phyloP scores from a whole-genome alignment of 2,888 invertebrate genomes.

The Stenolophus ochropezus region DNA sequence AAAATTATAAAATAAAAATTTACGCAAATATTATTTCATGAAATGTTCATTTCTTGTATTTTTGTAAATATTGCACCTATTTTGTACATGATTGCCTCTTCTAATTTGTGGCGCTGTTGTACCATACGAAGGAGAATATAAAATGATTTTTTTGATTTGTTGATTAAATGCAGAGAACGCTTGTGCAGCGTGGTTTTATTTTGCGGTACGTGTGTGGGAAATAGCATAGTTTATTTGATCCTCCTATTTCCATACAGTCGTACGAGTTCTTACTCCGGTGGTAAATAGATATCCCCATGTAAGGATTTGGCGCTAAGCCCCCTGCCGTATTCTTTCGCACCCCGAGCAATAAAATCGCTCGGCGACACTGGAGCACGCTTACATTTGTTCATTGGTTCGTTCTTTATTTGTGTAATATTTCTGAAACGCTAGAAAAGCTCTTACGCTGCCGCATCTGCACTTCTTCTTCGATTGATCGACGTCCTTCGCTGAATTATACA shows the following conservation, averaged over 20 bases:
- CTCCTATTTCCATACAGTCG: background rate
- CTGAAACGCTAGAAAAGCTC: conserved; percentile 35
- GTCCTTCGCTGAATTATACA: conserved; percentile 63
- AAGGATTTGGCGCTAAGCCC: background rate
- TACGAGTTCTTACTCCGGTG: background rate
- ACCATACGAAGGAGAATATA: too few species aligned
- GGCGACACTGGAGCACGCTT: background rate
- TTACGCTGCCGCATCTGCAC: background rate
- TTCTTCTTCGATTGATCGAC: conserved; percentile 47
- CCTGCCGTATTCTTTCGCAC: background rate
- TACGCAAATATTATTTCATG: too few species aligned
- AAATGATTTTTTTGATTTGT: too few species aligned
- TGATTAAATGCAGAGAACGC: too few species aligned
- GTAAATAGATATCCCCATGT: background rate
- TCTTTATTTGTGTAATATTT: conserved; percentile 51
- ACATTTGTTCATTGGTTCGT: conserved; percentile 53
- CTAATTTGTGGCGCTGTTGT: too few species aligned
- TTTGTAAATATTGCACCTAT: too few species aligned
- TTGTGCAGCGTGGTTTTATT: too few species aligned
- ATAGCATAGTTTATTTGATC: too few species aligned
- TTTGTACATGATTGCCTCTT: too few species aligned
- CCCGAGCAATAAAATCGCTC: background rate
- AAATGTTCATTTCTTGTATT: too few species aligned
- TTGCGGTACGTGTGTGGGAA: too few species aligned
- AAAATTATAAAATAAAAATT: too few species aligned